A percentile compares a stretch with the other conserved stretches of the same genome.
Conservation (phyloP, 1,140 invertebrate genomes). For the Holotrichia oblita region DNA sequence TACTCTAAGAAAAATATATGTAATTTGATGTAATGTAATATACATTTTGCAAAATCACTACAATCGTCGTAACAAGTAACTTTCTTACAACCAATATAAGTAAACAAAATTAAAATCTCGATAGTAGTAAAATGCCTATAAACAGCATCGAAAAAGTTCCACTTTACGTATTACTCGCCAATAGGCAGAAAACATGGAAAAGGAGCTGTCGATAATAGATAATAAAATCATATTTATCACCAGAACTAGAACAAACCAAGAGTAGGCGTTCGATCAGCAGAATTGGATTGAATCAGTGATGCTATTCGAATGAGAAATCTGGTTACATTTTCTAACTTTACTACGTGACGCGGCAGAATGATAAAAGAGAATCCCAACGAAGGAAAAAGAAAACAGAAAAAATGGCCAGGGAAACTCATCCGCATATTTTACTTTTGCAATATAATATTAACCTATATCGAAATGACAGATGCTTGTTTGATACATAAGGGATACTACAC, state of each 20-base stretch:
- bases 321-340: not conserved
- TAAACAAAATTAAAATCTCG: not conserved
- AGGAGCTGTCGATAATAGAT: conserved; percentile 12
- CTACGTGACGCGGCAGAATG: not conserved
- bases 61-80: too few relatives aligned
- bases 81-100: not conserved
- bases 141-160: not conserved
- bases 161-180: conserved; percentile 1
- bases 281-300: conserved; percentile 10
- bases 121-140: not conserved
- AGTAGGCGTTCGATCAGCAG: not conserved
- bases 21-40: too few relatives aligned
- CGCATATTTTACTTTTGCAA: not conserved
- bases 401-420: not conserved
- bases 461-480: not conserved
- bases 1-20: too few relatives aligned
- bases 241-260: conserved; percentile 19
- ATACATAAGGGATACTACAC: not conserved
- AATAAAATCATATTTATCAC: conserved; percentile 18
- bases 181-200: not conserved
- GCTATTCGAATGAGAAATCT: not conserved
- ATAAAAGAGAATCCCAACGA: not conserved
- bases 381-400: not conserved
- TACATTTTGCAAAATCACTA: too few relatives aligned
- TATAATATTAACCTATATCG: not conserved